Evolutionary conservation across 1,140 invertebrate genomes (phyloP), one percentile per base, ranked within the genome.

Genomic region (Microplitis demolitor): DNA sequence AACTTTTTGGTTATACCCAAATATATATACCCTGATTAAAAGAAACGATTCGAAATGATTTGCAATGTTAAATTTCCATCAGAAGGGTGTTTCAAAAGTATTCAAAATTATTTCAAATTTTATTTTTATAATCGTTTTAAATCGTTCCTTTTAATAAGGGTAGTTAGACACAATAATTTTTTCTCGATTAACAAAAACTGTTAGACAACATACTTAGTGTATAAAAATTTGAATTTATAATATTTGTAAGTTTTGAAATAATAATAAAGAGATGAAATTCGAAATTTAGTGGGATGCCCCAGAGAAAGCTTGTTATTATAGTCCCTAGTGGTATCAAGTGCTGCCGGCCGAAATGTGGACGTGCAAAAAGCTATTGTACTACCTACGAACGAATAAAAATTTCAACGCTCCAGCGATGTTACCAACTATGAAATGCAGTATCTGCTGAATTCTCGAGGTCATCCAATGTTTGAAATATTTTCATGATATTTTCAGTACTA

Each of bases 351-450:
- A 60, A 69, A 60, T 69, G 24, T 34, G 14, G 39, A 66, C 5
- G 78, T 72, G 72, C 75, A 72, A 75, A 77, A 74, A 61, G 72
- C 67, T 71, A 72, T 72, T 70, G 58, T 69, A 54, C 16, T n/a
- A 54, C 69, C 64, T 69, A 73, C 69, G 61, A 71, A 71, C 71
- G 69, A 71, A 77, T 77, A 77, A 77, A 77, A 77, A 77, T 77
- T 75, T 71, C 72, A 75, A 60, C 66, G 71, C 64, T 72, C 66
- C 64, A n/a, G 62, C 70, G 58, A 31, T 61, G 71, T 68, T 69
- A 69, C 74, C 66, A 75, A 58, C 71, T 56, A 69, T 54, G 72
- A 74, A 75, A 77, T 69, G 69, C 39, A 35, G 66, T 68, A 72
- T 64, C 73, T 70, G 69, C 69, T 66, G 71, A 72, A 77, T 77